Conservation (phyloP, 1,140 invertebrate genomes). For the Ostrea denselamellosa region DNA sequence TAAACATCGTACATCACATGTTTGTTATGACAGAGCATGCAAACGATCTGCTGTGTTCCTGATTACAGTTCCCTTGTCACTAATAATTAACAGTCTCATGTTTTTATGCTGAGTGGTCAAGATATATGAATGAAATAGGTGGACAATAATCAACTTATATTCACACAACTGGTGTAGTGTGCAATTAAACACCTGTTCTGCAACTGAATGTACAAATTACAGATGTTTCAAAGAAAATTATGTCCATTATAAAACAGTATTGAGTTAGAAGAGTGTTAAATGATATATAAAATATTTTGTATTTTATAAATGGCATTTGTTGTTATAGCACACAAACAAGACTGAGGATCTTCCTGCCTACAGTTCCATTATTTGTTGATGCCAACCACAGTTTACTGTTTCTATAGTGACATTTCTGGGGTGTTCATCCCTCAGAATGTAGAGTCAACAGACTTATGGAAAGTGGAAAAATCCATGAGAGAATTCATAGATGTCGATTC, state of each 20-base stretch:
- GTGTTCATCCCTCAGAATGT: constrained; percentile 1
- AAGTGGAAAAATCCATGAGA: background rate
- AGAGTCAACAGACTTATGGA: constrained; percentile 18
- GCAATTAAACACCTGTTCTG: background rate
- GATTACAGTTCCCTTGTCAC: constrained; percentile 8
- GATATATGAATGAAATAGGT: background rate
- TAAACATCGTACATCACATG: constrained; percentile 26
- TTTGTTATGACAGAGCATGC: constrained; percentile 23
- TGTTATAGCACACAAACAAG: background rate
- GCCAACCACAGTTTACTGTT: background rate
- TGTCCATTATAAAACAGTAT: background rate
- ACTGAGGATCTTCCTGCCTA: background rate
- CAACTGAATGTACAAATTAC: background rate
- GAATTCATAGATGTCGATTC: background rate
- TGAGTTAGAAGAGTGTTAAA: no score
- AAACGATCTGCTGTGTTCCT: background rate
- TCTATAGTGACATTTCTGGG: constrained; percentile 28
- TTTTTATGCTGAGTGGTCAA: constrained; percentile 33
- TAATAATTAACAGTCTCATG: constrained; percentile 16
- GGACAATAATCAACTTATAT: background rate
- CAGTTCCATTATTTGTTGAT: constrained; percentile 9
- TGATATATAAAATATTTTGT: no score
- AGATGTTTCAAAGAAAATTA: background rate
- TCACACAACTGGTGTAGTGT: constrained; percentile 1
- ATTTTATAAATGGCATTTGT: background rate